Conservation (phyloP, 2,113 vertebrate species). For the Azemiops feae region DNA sequence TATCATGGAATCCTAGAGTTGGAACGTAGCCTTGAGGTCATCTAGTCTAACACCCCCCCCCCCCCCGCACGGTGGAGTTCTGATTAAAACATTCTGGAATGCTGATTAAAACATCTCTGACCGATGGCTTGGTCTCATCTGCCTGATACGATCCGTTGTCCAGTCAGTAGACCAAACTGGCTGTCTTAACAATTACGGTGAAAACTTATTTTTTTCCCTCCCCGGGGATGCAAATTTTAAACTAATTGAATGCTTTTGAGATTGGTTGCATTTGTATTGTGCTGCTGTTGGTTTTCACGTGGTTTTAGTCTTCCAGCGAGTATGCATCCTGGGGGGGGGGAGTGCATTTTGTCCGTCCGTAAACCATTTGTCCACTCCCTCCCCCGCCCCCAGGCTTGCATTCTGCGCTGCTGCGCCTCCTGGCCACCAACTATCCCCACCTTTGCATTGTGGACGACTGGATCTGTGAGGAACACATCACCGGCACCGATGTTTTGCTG, state of each 20-base stretch:
- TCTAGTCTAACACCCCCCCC: not conserved
- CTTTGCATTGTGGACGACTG: conserved; percentile 98
- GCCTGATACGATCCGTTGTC: not conserved
- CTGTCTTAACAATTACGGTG: not conserved
- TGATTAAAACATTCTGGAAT: not conserved
- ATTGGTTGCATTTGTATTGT: too few relatives aligned
- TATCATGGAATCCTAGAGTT: not conserved
- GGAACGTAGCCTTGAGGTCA: not conserved
- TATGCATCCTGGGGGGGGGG: too few relatives aligned
- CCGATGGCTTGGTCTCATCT: not conserved
- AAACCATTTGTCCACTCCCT: too few relatives aligned
- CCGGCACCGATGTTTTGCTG: conserved; percentile 88
- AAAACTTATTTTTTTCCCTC: not conserved
- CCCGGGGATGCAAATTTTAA: not conserved
- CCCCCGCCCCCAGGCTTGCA: conserved; percentile 80
- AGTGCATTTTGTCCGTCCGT: not conserved
- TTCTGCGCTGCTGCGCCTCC: conserved; percentile 89
- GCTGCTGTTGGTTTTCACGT: too few relatives aligned
- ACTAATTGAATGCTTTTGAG: not conserved
- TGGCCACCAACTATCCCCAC: conserved; percentile 96
- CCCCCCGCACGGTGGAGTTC: not conserved
- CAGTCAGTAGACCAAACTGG: too few relatives aligned
- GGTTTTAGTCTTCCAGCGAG: too few relatives aligned
- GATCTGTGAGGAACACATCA: conserved; percentile 97
- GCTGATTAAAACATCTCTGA: not conserved